Evolutionary conservation across 2,113 vertebrate genomes (phyloP), one percentile per base, ranked within the genome.

Genomic region (Entelurus aequoreus): DNA sequence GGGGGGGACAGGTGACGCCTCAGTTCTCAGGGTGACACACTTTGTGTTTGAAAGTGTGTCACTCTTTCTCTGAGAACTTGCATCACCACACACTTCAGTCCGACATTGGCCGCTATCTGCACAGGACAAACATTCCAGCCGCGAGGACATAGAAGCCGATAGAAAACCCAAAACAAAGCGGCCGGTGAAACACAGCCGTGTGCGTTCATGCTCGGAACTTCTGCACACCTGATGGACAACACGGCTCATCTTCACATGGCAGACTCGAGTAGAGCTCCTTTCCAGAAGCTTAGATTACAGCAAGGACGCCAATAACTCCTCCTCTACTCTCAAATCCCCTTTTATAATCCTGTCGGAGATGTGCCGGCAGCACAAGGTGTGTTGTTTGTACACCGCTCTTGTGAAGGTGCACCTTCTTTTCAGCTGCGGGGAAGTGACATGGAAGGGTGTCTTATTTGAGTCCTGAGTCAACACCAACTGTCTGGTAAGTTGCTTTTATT

Each of bases 321-420:
- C 78, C 72, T 61, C 69, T 19, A 53, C 6, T 54, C 66, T 79
- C 62, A 76, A 81, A 78, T 74, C 76, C 72, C 71, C 73, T 47
- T 35, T 68, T 69, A 60, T 88, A 85, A 88, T 89, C 85, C 83
- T 71, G 0, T 36, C 80, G 72, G 67, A 86, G 81, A 85, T 80
- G 81, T 81, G 66, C 70, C 54, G 36, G 21, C 60, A 47, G 77
- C 71, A 74, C 62, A 68, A 70, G 69, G 74, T 75, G 75, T 49
- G 63, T 65, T 59, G 55, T 13, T 46, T 21, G 38, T 57, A 7
- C 6, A 13, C 48, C 35, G 12, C 28, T 16, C 54, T 40, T 56
- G 54, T 56, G 37, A 57, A 57, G 44, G 55, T 44, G 1, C 4
- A 57, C 19, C 40, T 57, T 44, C 16, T 21, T 46, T 21, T 13